A percentile compares a stretch with the other conserved stretches of the same genome.
phyloP scores from a whole-genome alignment of 2,113 vertebrate genomes.

The Silurus glanis region DNA sequence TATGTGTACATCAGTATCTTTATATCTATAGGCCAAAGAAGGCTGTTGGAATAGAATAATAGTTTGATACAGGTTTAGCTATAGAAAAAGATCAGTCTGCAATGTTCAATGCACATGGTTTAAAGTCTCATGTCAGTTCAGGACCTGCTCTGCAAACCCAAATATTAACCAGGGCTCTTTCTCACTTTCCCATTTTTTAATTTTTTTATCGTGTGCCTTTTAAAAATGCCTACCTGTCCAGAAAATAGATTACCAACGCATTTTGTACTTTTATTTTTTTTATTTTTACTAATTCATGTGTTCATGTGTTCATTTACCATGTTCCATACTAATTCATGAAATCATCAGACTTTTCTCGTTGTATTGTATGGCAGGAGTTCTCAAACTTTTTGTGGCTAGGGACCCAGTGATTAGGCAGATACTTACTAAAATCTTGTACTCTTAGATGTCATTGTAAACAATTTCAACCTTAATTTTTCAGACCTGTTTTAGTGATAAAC shows the following conservation, averaged over 20 bases:
- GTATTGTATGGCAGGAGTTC: too few species aligned
- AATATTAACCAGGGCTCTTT: slow-evolving; percentile 10
- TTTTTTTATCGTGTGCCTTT: slow-evolving; percentile 15
- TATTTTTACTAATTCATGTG: too few species aligned
- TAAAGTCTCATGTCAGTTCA: neutral
- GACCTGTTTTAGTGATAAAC: too few species aligned
- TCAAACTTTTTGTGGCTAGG: too few species aligned
- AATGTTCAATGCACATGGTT: slow-evolving; percentile 42
- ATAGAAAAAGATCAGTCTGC: neutral
- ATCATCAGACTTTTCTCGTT: too few species aligned
- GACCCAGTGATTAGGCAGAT: too few species aligned
- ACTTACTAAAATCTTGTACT: too few species aligned
- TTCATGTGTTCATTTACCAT: too few species aligned
- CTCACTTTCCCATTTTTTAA: neutral
- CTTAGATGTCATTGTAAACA: too few species aligned
- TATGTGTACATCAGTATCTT: too few species aligned
- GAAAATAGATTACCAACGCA: slow-evolving; percentile 37
- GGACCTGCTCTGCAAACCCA: neutral
- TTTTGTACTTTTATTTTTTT: slow-evolving; percentile 7
- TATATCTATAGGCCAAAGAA: neutral
- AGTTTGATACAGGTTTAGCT: neutral
- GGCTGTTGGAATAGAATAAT: neutral
- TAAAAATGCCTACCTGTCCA: slow-evolving; percentile 33
- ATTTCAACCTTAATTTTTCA: too few species aligned
- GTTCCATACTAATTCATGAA: too few species aligned